Conservation (phyloP, 2,888 invertebrate genomes). For the Rapana venosa region DNA sequence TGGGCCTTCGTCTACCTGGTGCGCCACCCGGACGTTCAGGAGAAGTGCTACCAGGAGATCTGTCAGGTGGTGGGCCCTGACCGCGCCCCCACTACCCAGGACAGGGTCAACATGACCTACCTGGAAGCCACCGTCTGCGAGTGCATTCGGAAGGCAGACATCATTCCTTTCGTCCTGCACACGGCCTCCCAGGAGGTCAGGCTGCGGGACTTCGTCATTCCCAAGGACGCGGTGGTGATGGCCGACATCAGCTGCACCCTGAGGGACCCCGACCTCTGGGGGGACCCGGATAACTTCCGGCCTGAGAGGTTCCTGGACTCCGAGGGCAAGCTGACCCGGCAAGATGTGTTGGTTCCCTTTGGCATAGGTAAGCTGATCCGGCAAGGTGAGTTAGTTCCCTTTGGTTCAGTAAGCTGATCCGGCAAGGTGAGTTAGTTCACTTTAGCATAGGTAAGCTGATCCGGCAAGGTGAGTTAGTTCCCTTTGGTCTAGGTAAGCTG, state of each 20-base stretch:
- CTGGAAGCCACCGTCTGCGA: neutral
- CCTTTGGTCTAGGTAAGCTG: too few relatives aligned
- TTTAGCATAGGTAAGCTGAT: too few relatives aligned
- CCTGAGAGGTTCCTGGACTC: constrained; percentile 64
- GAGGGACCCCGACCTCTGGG: constrained; percentile 59
- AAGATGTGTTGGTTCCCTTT: constrained; percentile 56
- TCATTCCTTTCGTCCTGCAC: constrained; percentile 45
- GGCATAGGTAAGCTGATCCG: constrained; percentile 51
- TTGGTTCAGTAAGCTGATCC: too few relatives aligned
- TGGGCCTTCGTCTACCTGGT: constrained; percentile 7
- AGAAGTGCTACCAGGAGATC: constrained; percentile 5
- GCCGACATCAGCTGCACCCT: constrained; percentile 60
- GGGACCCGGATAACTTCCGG: constrained; percentile 60
- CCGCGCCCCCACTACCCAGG: neutral
- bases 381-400: too few relatives aligned
- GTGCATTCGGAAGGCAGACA: neutral
- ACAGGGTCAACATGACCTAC: neutral
- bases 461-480: too few relatives aligned
- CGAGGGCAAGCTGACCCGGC: constrained; percentile 48
- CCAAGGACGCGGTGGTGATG: constrained; percentile 56
- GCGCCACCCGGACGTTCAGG: constrained; percentile 13
- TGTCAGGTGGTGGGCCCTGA: neutral
- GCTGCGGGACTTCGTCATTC: constrained; percentile 70
- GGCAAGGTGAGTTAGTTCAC: too few relatives aligned
- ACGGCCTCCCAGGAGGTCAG: constrained; percentile 56